Conservation (phyloP, 2,888 invertebrate genomes). For the Arrhopalites spinosus region DNA sequence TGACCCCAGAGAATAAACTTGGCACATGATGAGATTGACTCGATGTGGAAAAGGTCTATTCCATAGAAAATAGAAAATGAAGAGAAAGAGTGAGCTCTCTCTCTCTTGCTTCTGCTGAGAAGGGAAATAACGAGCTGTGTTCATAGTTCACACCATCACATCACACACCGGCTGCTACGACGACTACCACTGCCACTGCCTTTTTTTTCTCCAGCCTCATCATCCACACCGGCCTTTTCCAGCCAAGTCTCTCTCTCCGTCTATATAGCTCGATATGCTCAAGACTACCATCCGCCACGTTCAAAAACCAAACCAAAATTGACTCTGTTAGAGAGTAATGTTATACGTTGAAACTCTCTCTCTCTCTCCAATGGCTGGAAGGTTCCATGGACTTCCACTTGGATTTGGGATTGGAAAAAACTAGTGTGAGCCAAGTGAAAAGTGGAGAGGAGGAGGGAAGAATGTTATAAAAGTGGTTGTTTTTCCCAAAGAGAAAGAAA, state of each 20-base stretch:
- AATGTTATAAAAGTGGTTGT: not conserved
- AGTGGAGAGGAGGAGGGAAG: not conserved
- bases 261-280: not conserved
- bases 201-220: not conserved
- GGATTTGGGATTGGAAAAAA: too few species aligned
- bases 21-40: conserved; percentile 19
- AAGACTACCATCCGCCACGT: not conserved
- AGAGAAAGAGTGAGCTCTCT: too few species aligned
- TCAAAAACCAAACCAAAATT: conserved; percentile 16
- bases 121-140: too few species aligned
- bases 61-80: too few species aligned
- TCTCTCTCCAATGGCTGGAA: not conserved
- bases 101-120: too few species aligned
- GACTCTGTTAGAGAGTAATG: not conserved
- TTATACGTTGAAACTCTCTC: not conserved
- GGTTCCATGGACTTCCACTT: not conserved
- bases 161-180: not conserved
- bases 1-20: conserved; percentile 20
- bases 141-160: conserved; percentile 12
- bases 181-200: too few species aligned
- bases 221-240: not conserved
- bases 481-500: not conserved
- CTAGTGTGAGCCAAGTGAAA: not conserved
- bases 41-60: not conserved
- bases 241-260: not conserved